Percentiles rank a stretch among this genome's conserved stretches.
Conservation (phyloP, 2,888 invertebrate species). For the Fragum sueziense region DNA sequence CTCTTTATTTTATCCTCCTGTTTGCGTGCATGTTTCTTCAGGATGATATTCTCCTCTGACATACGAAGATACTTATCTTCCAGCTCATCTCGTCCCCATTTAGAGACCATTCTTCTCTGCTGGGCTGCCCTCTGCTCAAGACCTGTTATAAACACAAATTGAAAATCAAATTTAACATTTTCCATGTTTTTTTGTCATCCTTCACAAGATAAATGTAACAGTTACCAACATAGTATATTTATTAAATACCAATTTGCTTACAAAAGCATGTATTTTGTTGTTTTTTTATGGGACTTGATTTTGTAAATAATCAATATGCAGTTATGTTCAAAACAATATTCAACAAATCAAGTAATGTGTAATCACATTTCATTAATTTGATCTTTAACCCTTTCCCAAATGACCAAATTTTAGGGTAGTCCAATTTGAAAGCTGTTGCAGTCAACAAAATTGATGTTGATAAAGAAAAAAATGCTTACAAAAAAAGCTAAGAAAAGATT, state of each 20-base stretch:
- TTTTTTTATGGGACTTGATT: background rate
- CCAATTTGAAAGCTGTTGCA: too few relatives aligned
- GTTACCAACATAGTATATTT: too few relatives aligned
- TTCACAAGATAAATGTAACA: background rate
- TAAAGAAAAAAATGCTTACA: too few relatives aligned
- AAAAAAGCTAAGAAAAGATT: too few relatives aligned
- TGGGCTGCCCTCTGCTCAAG: constrained; percentile 70
- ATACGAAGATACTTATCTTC: constrained; percentile 87
- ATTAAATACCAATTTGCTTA: too few relatives aligned
- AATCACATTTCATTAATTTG: too few relatives aligned
- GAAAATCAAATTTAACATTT: too few relatives aligned
- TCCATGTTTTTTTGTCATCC: background rate
- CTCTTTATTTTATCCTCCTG: constrained; percentile 86
- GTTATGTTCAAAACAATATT: too few relatives aligned
- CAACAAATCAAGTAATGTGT: too few relatives aligned
- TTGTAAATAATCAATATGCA: background rate
- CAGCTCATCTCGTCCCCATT: constrained; percentile 86
- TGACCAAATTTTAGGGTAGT: too few relatives aligned
- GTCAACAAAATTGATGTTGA: too few relatives aligned
- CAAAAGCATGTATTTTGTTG: background rate
- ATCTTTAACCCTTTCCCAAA: too few relatives aligned
- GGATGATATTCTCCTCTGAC: constrained; percentile 85
- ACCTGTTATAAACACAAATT: constrained; percentile 28
- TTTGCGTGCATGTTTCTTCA: constrained; percentile 86
- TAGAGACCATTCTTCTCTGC: constrained; percentile 73